Percentiles rank a stretch among this genome's conserved stretches.
Conservation (phyloP, 2,888 invertebrate species). For the Leistus spinibarbis region DNA sequence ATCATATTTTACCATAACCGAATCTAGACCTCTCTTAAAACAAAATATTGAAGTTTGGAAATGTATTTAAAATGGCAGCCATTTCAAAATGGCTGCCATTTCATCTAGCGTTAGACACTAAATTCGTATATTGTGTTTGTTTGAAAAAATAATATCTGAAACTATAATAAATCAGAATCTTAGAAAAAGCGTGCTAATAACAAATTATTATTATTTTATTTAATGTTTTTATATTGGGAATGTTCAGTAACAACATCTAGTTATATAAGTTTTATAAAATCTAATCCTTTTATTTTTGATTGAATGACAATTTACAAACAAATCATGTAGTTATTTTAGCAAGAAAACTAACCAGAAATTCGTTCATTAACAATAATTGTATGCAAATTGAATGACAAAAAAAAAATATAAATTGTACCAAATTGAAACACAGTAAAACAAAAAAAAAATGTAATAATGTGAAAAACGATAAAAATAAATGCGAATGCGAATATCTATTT, state of each 20-base stretch:
- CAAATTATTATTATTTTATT: conserved; percentile 12
- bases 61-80: too few relatives aligned
- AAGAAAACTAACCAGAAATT: not conserved
- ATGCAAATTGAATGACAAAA: conserved; percentile 12
- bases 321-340: not conserved
- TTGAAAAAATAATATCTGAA: too few relatives aligned
- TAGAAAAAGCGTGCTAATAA: not conserved
- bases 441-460: conserved; percentile 43
- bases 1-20: too few relatives aligned
- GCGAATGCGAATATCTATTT: conserved; percentile 42
- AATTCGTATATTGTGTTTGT: too few relatives aligned
- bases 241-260: conserved; percentile 33
- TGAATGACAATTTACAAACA: not conserved
- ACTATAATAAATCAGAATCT: not conserved
- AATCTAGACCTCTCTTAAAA: too few relatives aligned
- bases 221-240: conserved; percentile 39
- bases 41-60: too few relatives aligned
- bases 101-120: too few relatives aligned
- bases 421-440: conserved; percentile 37
- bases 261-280: conserved; percentile 35
- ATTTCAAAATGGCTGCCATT: too few relatives aligned
- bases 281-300: conserved; percentile 22
- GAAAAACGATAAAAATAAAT: conserved; percentile 43
- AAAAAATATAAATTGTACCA: conserved; percentile 27
- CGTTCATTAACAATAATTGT: conserved; percentile 39